Evolutionary conservation across 53 echinoderm and acorn worm genomes (phyloP).

Genomic region (Antedon mediterranea): DNA sequence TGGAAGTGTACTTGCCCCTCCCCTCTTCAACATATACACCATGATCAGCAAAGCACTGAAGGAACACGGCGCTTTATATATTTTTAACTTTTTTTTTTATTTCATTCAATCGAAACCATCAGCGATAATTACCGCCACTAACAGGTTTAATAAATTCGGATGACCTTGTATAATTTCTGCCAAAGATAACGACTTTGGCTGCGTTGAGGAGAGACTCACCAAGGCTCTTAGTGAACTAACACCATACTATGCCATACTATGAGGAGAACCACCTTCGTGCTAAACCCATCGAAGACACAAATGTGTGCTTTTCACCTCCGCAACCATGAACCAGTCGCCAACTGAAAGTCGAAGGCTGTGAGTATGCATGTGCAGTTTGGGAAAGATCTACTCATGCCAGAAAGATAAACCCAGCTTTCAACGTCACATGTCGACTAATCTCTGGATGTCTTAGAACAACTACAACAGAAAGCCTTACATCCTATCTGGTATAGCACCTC

Average conservation of each 20-base stretch:
- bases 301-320: conserved; percentile 19
- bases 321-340: conserved; percentile 12
- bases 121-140: too few species aligned
- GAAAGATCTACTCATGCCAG: conserved; percentile 15
- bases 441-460: conserved; percentile 16
- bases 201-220: conserved; percentile 12
- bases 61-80: conserved; percentile 21
- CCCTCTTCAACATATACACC: conserved; percentile 31
- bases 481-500: neutral
- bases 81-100: too few species aligned
- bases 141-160: too few species aligned
- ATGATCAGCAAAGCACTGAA: conserved; percentile 16
- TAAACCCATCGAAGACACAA: conserved; percentile 27
- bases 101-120: too few species aligned
- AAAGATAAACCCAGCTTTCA: conserved; percentile 11
- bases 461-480: neutral
- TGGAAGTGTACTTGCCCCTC: conserved; percentile 37
- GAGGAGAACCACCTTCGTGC: conserved; percentile 16
- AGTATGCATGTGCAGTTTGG: conserved; percentile 32
- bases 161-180: too few species aligned
- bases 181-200: conserved; percentile 3
- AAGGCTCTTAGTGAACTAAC: conserved; percentile 4
- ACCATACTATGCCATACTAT: too few species aligned
- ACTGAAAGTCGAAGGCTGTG: conserved; percentile 9
- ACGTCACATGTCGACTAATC: conserved; percentile 8